Conservation (phyloP, 2,113 vertebrate genomes). For the Colius striatus region DNA sequence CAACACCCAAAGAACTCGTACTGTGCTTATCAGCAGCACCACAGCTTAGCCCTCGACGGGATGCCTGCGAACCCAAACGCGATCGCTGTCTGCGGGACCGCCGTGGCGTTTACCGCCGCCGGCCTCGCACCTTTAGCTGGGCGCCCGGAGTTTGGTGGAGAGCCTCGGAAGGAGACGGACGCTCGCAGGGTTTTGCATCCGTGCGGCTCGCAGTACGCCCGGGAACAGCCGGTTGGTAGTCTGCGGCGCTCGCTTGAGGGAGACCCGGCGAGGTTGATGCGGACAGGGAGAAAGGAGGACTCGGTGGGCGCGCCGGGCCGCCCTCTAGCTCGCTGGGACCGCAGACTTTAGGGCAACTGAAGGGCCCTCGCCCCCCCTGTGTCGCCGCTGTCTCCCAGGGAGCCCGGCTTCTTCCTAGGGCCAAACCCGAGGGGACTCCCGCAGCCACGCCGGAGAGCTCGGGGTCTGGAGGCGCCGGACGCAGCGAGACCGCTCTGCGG, state of each 20-base stretch:
- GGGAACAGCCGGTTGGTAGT: neutral
- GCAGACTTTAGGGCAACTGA: neutral
- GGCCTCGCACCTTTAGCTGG: conserved; percentile 25
- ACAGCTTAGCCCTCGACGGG: neutral
- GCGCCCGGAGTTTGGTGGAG: neutral
- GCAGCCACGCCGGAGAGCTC: neutral
- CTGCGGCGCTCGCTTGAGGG: neutral
- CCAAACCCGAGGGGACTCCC: neutral
- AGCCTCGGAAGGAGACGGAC: conserved; percentile 11
- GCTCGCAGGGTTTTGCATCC: conserved; percentile 28
- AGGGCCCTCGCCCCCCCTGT: neutral
- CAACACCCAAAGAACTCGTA: neutral
- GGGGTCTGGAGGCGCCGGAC: neutral
- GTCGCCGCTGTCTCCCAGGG: neutral
- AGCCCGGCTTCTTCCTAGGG: neutral
- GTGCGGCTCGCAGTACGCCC: neutral
- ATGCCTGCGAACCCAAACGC: neutral
- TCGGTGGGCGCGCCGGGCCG: neutral
- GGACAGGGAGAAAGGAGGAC: neutral
- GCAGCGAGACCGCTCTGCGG: neutral
- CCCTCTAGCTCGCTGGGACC: neutral
- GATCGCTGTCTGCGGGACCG: neutral
- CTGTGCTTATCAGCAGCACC: neutral
- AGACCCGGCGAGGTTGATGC: neutral
- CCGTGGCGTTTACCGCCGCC: neutral